These are phyloP conservation scores for Chaetodon trifascialis DNA, from an alignment of 2,113 vertebrate species.

Conservation along the genomic window DNA sequence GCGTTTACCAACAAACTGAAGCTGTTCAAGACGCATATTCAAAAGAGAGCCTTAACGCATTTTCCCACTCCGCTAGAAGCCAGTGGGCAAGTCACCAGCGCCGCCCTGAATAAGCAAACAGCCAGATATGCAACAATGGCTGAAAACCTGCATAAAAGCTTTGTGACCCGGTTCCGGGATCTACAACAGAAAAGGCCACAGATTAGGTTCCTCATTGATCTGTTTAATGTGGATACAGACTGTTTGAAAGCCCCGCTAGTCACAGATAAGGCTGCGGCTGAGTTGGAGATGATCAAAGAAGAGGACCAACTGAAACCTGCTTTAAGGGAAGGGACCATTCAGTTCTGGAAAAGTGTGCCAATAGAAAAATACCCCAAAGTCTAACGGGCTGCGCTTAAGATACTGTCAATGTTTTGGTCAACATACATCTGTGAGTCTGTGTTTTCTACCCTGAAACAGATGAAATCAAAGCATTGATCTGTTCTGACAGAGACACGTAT, in stretches of 20 bases:
- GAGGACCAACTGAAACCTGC: slow-evolving; percentile 29
- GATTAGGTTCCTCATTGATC: slow-evolving; percentile 24
- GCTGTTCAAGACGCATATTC: too few relatives aligned
- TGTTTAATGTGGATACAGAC: slow-evolving; percentile 2
- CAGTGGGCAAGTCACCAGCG: too few relatives aligned
- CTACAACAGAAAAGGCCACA: slow-evolving; percentile 30
- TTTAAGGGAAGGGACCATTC: slow-evolving; percentile 20
- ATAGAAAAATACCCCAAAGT: slow-evolving; percentile 33
- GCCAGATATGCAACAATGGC: slow-evolving; percentile 18
- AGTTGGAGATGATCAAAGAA: slow-evolving; percentile 25
- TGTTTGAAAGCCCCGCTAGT: slow-evolving; percentile 33
- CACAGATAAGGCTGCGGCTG: slow-evolving; percentile 23
- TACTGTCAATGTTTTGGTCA: slow-evolving; percentile 44
- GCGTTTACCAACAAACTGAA: too few relatives aligned
- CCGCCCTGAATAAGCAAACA: background rate
- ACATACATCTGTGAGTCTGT: slow-evolving; percentile 37
- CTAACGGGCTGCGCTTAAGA: slow-evolving; percentile 26
- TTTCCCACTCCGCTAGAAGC: too few relatives aligned
- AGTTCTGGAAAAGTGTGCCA: slow-evolving; percentile 34
- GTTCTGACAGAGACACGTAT: slow-evolving; percentile 43
- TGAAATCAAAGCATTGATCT: slow-evolving; percentile 2
- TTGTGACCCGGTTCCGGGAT: slow-evolving; percentile 7
- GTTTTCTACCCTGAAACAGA: slow-evolving; percentile 53
- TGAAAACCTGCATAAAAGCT: background rate
- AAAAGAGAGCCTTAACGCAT: too few relatives aligned